Conservation (phyloP, 2,797 vertebrate genomes). For the Dipus sagitta region DNA sequence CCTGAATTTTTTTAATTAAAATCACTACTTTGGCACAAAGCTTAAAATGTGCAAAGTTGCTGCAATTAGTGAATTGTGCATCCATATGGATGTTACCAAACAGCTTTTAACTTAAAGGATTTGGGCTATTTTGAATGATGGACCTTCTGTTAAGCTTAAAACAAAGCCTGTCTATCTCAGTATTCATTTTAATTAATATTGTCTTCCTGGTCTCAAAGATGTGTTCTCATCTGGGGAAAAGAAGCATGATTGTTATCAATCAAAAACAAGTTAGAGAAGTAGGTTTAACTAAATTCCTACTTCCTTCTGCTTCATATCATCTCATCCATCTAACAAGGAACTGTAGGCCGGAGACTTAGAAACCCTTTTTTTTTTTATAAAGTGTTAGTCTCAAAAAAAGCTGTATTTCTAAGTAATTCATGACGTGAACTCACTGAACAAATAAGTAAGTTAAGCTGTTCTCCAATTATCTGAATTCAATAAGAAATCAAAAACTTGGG, state of each 20-base stretch:
- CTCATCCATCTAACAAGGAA: neutral
- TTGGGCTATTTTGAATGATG: constrained; percentile 74
- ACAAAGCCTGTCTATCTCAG: constrained; percentile 78
- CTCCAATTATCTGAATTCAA: constrained; percentile 31
- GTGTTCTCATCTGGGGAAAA: constrained; percentile 77
- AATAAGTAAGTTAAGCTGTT: constrained; percentile 8
- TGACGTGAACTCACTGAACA: constrained; percentile 9
- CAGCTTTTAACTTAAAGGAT: constrained; percentile 81
- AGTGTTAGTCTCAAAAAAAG: constrained; percentile 52
- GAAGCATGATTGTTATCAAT: constrained; percentile 62
- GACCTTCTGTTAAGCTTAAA: constrained; percentile 83
- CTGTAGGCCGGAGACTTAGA: neutral
- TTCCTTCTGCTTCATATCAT: constrained; percentile 28
- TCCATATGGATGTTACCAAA: constrained; percentile 83
- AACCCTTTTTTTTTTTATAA: neutral
- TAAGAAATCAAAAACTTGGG: constrained; percentile 16
- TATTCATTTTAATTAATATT: constrained; percentile 83
- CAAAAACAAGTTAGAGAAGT: constrained; percentile 73
- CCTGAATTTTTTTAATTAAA: constrained; percentile 81
- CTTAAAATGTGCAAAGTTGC: constrained; percentile 79
- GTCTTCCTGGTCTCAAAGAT: constrained; percentile 77
- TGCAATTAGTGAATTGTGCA: constrained; percentile 81
- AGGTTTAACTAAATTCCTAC: constrained; percentile 17
- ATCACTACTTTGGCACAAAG: constrained; percentile 75
- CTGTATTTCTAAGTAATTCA: constrained; percentile 25